Base-by-base conservation (phyloP, 1,140 invertebrate species). In the Potamilus streckersoni region DNA sequence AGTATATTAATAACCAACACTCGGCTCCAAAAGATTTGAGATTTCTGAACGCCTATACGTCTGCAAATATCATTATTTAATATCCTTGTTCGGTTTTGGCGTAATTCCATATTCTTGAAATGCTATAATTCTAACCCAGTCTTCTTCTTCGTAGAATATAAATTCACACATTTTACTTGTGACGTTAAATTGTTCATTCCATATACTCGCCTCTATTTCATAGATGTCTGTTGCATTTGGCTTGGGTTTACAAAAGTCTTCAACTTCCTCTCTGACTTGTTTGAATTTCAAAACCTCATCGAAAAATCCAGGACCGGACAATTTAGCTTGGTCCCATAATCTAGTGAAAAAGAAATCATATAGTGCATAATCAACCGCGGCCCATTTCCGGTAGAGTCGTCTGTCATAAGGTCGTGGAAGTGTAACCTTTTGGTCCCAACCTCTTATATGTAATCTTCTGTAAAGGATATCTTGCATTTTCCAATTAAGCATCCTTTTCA, bases 401-500 rank as follows among this genome's bases (percentile, higher is more conserved):
- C 70, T 57, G 58, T 77, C 75, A 67, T 73, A 20, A 19, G 75
- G 23, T 60, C 56, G 31, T 16, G 75, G 75, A 38, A 77, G 38
- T 17, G 75, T 77, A n/a, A 77, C n/a, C 27, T 77, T 77, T 14
- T 70, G 58, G 58, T 77, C 75, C 75, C 75, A 77, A 49, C 75
- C 75, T 12, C 75, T 70, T 56, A 49, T 77, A 23, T 77, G 75
- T 16, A 77, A 55, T 27, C 75, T 31, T 56, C 75, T 31, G 58
- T 83, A 86, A 0, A 91, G 74, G 11, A 92, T 82, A 75, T 92
- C 88, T 61, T 89, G 86, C 15, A 90, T 71, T 23, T 87, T 82
- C 92, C 92, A 92, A 71, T 90, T 91, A 56, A 92, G 86, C 14
- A 90, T 73, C 70, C 92, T 80, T 55, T 83, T 85, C 58, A 92